phyloP scores from a whole-genome alignment of 2,888 invertebrate species.

The Tupiocoris notatus region DNA sequence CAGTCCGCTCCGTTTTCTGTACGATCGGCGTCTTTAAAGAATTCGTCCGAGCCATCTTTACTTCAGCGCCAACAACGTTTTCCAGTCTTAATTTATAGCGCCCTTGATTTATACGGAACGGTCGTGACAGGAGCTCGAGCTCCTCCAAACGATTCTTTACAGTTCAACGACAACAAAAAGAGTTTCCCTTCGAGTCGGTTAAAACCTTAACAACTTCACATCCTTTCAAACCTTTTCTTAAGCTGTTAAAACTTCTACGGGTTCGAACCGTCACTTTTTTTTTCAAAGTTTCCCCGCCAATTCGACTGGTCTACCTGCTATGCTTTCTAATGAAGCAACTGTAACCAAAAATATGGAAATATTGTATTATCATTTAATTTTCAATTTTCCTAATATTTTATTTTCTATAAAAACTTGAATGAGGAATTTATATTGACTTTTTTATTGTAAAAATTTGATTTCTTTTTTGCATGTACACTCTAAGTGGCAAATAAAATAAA shows the following conservation, averaged over 20 bases:
- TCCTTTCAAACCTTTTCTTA: neutral
- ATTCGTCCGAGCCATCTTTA: neutral
- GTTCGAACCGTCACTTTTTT: neutral
- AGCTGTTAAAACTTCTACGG: neutral
- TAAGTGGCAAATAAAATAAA: too few species aligned
- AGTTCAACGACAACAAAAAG: neutral
- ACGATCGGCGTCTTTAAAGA: neutral
- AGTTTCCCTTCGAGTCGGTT: neutral
- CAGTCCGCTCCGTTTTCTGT: neutral
- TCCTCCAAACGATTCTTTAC: neutral
- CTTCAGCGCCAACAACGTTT: neutral
- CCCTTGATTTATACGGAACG: slow-evolving; percentile 4
- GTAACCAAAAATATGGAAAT: too few species aligned
- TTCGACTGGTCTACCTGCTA: too few species aligned
- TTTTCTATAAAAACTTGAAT: too few species aligned
- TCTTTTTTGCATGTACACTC: too few species aligned
- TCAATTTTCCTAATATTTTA: too few species aligned
- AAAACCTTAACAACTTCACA: neutral
- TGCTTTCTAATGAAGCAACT: too few species aligned
- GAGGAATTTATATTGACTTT: too few species aligned
- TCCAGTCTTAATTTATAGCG: slow-evolving; percentile 16
- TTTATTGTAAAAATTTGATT: too few species aligned
- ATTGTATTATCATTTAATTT: too few species aligned
- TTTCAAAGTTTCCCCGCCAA: neutral
- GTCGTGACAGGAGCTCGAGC: neutral